Evolutionary conservation across 2,113 vertebrate genomes (phyloP), one percentile per base, ranked within the genome.

Genomic region (Rhadina sibilatrix): DNA sequence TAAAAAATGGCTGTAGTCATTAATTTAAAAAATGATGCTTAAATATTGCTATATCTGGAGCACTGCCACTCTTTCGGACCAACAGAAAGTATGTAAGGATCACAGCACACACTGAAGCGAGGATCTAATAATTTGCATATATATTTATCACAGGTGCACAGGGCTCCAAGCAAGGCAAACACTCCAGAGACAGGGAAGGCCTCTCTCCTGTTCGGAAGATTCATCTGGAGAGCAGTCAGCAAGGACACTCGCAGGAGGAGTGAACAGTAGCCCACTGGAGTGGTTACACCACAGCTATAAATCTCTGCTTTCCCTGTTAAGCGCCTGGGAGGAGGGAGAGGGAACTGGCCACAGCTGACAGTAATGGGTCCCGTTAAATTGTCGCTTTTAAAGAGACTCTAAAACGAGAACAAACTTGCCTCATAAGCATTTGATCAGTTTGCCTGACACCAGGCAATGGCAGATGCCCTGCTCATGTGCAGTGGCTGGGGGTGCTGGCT

Each of bases 291-390:
- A 61, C 0, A 2, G 82, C 75, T n/a, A 93, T 91, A 96, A 91
- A 96, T 95, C 92, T 91, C 90, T 85, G 40, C 42, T 72, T 77
- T 65, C 85, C 57, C 49, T n/a, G 61, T 40, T 56, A 91, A 90
- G 63, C 0, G 5, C 75, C 66, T 46, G 75, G 53, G 64, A 92
- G 74, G 74, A 91, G 53, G 53, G 61, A 91, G 57, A 79, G 63
- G 38, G 87, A 91, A 82, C 49, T 0, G 7, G 60, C 46, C 70
- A 57, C 44, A 71, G 52, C 69, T 89, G 83, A 95, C 60, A 92
- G 77, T 71, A 94, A 93, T 71, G 60, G 47, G 38, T 89, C 69
- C 89, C 81, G 87, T 92, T 91, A 94, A 97, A 95, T 65, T 78
- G 90, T 76, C 61, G 8, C 89, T 94, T 91, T 82, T 84, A 92